Evolutionary conservation across 2,888 invertebrate species (phyloP).

Genomic region (Hecatera dysodea): DNA sequence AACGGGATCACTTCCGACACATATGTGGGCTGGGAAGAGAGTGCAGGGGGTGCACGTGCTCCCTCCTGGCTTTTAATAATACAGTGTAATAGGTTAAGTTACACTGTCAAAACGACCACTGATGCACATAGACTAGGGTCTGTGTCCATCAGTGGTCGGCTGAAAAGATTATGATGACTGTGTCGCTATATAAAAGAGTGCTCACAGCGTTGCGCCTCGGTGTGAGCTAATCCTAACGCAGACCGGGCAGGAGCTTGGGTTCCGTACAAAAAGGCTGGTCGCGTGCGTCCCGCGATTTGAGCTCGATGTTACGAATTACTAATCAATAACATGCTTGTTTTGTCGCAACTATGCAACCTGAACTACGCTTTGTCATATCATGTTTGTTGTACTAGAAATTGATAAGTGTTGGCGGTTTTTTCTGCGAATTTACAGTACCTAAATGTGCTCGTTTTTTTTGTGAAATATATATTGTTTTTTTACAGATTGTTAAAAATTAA

Average conservation of each 20-base stretch:
- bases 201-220: not conserved
- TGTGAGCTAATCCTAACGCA: not conserved
- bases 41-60: no score
- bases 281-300: conserved; percentile 66
- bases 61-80: no score
- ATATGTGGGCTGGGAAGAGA: no score
- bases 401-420: not conserved
- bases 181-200: not conserved
- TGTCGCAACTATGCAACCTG: conserved; percentile 59
- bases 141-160: no score
- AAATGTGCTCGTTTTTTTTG: not conserved
- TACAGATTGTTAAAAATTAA: no score
- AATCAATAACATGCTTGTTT: conserved; percentile 68
- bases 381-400: conserved; percentile 21
- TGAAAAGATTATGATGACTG: no score
- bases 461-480: not conserved
- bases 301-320: conserved; percentile 65
- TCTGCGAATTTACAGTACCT: not conserved
- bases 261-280: conserved; percentile 53
- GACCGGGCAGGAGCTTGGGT: conserved; percentile 24
- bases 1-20: no score
- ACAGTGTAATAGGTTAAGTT: no score
- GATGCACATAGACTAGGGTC: no score
- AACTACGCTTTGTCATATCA: conserved; percentile 36
- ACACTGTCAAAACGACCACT: no score